Evolutionary conservation across 1,140 invertebrate species (phyloP).

Genomic region (Drosophila funebris): DNA sequence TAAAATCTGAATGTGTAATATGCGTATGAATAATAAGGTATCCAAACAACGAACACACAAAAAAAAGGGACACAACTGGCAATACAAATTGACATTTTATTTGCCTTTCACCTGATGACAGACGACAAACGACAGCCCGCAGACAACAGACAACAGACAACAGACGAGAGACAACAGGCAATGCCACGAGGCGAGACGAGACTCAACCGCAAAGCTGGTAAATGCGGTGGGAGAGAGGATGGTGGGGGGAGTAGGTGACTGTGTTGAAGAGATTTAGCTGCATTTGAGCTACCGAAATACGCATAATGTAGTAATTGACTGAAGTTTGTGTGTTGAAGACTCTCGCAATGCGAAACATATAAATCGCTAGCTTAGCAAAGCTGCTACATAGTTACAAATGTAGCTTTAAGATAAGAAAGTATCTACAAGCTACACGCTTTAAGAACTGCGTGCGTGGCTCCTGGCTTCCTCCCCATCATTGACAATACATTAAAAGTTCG

Average conservation of each 20-base stretch:
- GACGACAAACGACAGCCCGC: constrained; percentile 47
- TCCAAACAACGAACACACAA: constrained; percentile 21
- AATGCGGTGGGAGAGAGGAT: not conserved
- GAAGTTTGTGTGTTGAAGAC: constrained; percentile 39
- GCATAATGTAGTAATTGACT: constrained; percentile 75
- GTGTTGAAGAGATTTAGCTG: not conserved
- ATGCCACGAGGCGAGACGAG: not conserved
- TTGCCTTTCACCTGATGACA: constrained; percentile 79
- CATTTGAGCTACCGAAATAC: constrained; percentile 34
- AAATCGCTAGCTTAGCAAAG: constrained; percentile 37
- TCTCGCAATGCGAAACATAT: constrained; percentile 41
- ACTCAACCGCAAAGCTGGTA: not conserved
- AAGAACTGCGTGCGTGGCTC: constrained; percentile 21
- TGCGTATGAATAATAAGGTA: constrained; percentile 76
- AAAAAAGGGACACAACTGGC: constrained; percentile 71
- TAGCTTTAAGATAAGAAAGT: constrained; percentile 21
- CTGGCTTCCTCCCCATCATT: constrained; percentile 29
- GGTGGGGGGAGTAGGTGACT: not conserved
- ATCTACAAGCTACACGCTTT: constrained; percentile 9
- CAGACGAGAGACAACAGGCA: not conserved
- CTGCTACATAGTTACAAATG: constrained; percentile 54
- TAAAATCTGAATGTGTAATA: constrained; percentile 73
- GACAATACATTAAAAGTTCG: constrained; percentile 65
- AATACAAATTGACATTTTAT: constrained; percentile 80
- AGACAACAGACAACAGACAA: constrained; percentile 28